Base-by-base conservation (phyloP, 2,113 vertebrate species). In the Sorex araneus region DNA sequence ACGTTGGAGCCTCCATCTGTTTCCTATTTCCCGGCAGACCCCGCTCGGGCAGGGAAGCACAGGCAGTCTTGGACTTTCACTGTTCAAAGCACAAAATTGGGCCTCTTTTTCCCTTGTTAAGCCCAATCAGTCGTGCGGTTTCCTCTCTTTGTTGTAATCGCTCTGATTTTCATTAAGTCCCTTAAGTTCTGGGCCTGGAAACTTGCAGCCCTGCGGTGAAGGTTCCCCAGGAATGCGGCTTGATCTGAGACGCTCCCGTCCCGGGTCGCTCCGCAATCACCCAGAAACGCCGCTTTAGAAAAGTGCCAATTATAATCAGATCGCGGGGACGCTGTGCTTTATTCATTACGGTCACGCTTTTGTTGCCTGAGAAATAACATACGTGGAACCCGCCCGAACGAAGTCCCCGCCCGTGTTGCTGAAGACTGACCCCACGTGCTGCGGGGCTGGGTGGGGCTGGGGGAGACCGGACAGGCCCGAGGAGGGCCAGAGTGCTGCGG, bases 221-320 rank as follows among this genome's bases (percentile, higher is more conserved):
- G 1, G 43, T 0, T 27, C 50, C 73, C 21, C 7, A 1, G 16
- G 67, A 34, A 8, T 13, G 9, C 32, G 45, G 67, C 27, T 32
- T 0, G 28, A 1, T 15, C 13, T 0, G 0, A 2, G n/a, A 21
- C 0, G 21, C 18, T 19, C 19, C 28, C 13, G 57, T 10, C 11
- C 21, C 60, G 19, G 25, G 28, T 47, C 28, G 40, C 18, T 9
- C 21, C 18, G 21, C 1, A 16, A 7, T 6, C 34, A 21, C 43
- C 30, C 64, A 32, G 25, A 63, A 36, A 32, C 25, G 16, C 34
- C 30, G 34, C 27, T 16, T 47, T 25, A 18, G 25, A 21, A 28
- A 74, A 13, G 57, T 60, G 57, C 57, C 19, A 11, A 3, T 6
- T 6, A 18, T 19, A 43, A 19, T 30, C 9, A 25, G 43, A 12